Conservation (phyloP, 2,888 invertebrate genomes). For the Dicyrtoma fusca region DNA sequence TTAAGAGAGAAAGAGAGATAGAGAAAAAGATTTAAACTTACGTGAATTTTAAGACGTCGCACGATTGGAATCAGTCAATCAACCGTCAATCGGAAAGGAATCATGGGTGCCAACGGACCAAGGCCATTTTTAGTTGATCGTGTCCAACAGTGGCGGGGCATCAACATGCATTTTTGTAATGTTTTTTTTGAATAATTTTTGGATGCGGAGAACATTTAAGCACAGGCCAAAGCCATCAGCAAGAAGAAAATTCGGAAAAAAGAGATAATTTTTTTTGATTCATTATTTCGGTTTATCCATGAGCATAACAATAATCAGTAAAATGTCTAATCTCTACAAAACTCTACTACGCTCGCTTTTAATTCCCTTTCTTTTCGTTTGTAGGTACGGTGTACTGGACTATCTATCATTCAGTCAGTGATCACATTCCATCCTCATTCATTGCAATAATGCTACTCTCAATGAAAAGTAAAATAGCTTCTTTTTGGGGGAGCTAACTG, state of each 20-base stretch:
- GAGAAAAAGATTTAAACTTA: conserved; percentile 36
- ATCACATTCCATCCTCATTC: background rate
- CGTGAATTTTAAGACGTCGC: conserved; percentile 34
- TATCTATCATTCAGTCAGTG: conserved; percentile 3
- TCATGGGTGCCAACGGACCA: conserved; percentile 4
- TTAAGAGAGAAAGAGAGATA: conserved; percentile 1
- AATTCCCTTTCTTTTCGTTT: background rate
- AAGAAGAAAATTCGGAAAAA: conserved; percentile 45
- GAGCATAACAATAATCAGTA: conserved; percentile 14
- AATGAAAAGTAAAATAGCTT: too few species aligned
- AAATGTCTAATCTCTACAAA: background rate
- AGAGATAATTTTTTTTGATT: conserved; percentile 34
- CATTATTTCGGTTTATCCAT: conserved; percentile 29
- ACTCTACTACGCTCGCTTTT: background rate
- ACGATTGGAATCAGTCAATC: conserved; percentile 34
- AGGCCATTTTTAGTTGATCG: conserved; percentile 25
- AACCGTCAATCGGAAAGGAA: conserved; percentile 32
- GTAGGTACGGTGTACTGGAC: background rate
- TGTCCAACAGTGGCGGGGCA: conserved; percentile 47
- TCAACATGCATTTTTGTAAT: conserved; percentile 50
- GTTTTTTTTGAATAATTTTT: conserved; percentile 41
- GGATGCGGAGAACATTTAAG: conserved; percentile 56
- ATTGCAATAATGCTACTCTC: too few species aligned
- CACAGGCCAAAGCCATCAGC: conserved; percentile 57
- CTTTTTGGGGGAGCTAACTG: too few species aligned